Conservation (phyloP, 2,113 vertebrate species). For the Engystomops pustulosus region DNA sequence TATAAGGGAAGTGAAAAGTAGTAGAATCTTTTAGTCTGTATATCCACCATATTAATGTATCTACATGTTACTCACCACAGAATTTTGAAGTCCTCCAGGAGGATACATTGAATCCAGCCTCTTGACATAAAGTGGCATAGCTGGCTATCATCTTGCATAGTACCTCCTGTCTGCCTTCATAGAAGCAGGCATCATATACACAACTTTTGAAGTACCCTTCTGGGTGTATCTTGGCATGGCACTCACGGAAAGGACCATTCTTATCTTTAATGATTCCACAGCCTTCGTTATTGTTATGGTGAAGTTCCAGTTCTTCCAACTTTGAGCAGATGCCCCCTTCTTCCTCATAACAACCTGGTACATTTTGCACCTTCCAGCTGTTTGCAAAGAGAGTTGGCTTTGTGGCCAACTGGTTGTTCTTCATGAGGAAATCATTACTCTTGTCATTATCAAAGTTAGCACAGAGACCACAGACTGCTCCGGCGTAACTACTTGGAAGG, state of each 20-base stretch:
- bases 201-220: slow-evolving; percentile 64
- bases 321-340: slow-evolving; percentile 28
- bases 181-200: slow-evolving; percentile 68
- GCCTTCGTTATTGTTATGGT: slow-evolving; percentile 37
- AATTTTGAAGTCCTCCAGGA: slow-evolving; percentile 64
- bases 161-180: slow-evolving; percentile 61
- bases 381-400: slow-evolving; percentile 46
- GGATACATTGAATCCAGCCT: slow-evolving; percentile 50
- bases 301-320: slow-evolving; percentile 57
- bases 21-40: too few species aligned
- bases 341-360: slow-evolving; percentile 53
- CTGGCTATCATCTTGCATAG: slow-evolving; percentile 63
- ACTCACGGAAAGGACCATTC: slow-evolving; percentile 67
- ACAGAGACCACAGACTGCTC: slow-evolving; percentile 63
- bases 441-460: slow-evolving; percentile 64
- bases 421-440: slow-evolving; percentile 39
- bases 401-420: not conserved
- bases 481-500: slow-evolving; percentile 58
- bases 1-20: not conserved
- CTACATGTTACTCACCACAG: slow-evolving; percentile 65
- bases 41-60: not conserved
- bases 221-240: slow-evolving; percentile 63
- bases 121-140: slow-evolving; percentile 66
- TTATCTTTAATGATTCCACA: slow-evolving; percentile 63
- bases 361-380: slow-evolving; percentile 46